These are phyloP conservation scores for Aegithalos caudatus DNA, from an alignment of 2,113 vertebrate species.

Conservation along the genomic window DNA sequence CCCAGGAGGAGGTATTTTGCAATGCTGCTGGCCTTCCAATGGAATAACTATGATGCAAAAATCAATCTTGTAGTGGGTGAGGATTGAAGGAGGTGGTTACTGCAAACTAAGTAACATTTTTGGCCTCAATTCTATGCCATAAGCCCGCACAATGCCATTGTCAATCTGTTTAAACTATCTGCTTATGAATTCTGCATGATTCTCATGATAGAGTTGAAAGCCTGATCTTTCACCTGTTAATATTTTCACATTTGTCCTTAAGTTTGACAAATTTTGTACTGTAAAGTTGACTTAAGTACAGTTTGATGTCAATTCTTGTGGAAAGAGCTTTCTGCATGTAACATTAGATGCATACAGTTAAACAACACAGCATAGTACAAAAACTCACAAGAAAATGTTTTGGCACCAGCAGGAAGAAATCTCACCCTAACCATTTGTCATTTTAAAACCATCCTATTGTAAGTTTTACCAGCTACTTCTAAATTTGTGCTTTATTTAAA, in stretches of 20 bases:
- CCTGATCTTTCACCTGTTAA: conserved; percentile 68
- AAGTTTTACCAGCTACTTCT: conserved; percentile 73
- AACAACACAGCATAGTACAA: conserved; percentile 67
- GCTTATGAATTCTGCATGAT: conserved; percentile 59
- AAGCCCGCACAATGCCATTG: conserved; percentile 71
- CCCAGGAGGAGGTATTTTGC: conserved; percentile 39
- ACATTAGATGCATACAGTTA: conserved; percentile 58
- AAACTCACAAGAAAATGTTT: conserved; percentile 52
- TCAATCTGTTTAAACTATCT: conserved; percentile 59
- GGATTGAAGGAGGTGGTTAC: conserved; percentile 66
- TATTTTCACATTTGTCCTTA: conserved; percentile 70
- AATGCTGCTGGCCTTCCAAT: conserved; percentile 44
- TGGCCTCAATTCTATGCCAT: conserved; percentile 47
- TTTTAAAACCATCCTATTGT: conserved; percentile 59
- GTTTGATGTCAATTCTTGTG: conserved; percentile 70
- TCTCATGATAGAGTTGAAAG: conserved; percentile 59
- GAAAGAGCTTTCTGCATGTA: conserved; percentile 75
- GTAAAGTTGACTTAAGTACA: conserved; percentile 67
- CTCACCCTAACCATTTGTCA: conserved; percentile 69
- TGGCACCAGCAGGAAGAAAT: conserved; percentile 67
- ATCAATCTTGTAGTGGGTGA: conserved; percentile 27
- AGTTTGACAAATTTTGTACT: conserved; percentile 70
- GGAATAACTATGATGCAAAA: conserved; percentile 43
- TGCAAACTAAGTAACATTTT: conserved; percentile 64
- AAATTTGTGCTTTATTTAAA: conserved; percentile 74